These are phyloP conservation scores for Drosophila stalkeri DNA, from an alignment of 2,888 invertebrate genomes.

Conservation along the genomic window DNA sequence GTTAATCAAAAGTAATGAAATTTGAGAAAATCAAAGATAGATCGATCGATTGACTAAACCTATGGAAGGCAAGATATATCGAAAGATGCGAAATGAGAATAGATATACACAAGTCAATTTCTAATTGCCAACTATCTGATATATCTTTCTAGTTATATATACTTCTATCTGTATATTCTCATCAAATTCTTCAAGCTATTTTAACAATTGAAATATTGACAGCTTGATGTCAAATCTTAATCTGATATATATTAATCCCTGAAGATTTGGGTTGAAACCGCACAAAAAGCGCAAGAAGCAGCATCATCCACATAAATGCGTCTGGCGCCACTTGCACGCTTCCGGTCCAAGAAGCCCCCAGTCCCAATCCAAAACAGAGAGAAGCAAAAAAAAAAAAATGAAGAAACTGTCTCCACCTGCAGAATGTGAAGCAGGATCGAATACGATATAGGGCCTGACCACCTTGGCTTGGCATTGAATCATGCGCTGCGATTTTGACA, in stretches of 20 bases:
- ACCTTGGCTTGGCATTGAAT: slow-evolving; percentile 68
- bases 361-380: not conserved
- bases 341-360: slow-evolving; percentile 54
- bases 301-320: slow-evolving; percentile 34
- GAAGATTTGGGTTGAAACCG: slow-evolving; percentile 37
- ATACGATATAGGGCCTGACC: slow-evolving; percentile 58
- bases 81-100: not conserved
- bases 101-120: not conserved
- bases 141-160: not conserved
- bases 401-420: slow-evolving; percentile 52
- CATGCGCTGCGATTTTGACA: slow-evolving; percentile 75
- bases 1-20: not conserved
- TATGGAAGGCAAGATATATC: not conserved
- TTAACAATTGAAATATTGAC: slow-evolving; percentile 14
- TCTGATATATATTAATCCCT: slow-evolving; percentile 23
- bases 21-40: not conserved
- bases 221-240: not conserved
- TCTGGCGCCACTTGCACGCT: slow-evolving; percentile 55
- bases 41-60: not conserved
- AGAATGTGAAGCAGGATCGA: slow-evolving; percentile 32
- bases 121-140: not conserved
- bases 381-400: not conserved
- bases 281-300: slow-evolving; percentile 19
- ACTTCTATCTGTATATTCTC: too few species aligned
- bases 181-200: not conserved